A percentile compares a stretch with the other conserved stretches of the same genome.
Conservation (phyloP, 1,140 invertebrate species). For the Drosophila novamexicana region DNA sequence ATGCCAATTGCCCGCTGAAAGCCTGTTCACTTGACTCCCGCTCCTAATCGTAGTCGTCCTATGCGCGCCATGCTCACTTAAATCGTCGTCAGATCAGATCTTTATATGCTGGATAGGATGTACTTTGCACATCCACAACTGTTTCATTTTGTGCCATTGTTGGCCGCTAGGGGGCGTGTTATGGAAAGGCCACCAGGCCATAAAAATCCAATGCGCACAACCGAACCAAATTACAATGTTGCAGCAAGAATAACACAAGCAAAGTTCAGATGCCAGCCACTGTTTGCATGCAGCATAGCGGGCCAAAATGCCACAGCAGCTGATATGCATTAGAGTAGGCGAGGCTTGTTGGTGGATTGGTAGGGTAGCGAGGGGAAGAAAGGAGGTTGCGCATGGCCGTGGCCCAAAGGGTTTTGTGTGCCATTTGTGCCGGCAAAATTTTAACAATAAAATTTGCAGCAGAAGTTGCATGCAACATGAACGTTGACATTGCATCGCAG, state of each 20-base stretch:
- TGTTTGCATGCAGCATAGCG: conserved; percentile 42
- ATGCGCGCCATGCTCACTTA: not conserved
- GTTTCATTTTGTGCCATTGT: conserved; percentile 35
- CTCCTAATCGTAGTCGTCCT: not conserved
- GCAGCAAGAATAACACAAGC: conserved; percentile 41
- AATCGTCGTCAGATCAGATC: not conserved
- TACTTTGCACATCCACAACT: conserved; percentile 7
- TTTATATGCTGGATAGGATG: not conserved
- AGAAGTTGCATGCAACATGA: conserved; percentile 36
- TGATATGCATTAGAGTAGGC: not conserved
- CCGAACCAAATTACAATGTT: conserved; percentile 66
- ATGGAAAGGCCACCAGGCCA: conserved; percentile 38
- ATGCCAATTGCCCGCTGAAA: no score
- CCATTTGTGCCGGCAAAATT: conserved; percentile 44
- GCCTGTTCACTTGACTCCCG: not conserved
- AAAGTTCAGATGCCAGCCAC: conserved; percentile 24
- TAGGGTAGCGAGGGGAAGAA: not conserved
- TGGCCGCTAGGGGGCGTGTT: conserved; percentile 23
- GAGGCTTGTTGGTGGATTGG: no score
- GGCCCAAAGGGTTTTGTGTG: conserved; percentile 36
- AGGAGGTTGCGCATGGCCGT: conserved; percentile 10
- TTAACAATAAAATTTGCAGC: conserved; percentile 65
- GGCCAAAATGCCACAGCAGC: conserved; percentile 1
- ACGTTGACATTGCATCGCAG: conserved; percentile 42
- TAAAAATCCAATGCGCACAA: conserved; percentile 47